Conservation (phyloP, 2,113 vertebrate genomes). For the Paralichthys olivaceus region DNA sequence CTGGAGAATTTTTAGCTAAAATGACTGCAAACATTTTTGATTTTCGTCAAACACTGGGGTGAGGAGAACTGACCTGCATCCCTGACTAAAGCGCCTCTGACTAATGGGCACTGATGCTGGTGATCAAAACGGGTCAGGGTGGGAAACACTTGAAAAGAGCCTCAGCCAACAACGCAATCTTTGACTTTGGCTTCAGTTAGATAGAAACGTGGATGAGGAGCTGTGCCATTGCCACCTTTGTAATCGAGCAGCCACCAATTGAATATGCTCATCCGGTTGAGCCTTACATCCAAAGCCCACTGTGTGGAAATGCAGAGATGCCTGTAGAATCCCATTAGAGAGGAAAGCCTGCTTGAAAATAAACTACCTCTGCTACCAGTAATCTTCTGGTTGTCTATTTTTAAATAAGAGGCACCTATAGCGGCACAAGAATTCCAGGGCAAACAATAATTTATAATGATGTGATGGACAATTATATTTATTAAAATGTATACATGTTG, state of each 20-base stretch:
- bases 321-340: slow-evolving; percentile 42
- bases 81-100: slow-evolving; percentile 5
- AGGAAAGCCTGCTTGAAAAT: slow-evolving; percentile 38
- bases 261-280: slow-evolving; percentile 52
- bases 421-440: neutral
- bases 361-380: slow-evolving; percentile 45
- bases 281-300: slow-evolving; percentile 51
- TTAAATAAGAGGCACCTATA: slow-evolving; percentile 29
- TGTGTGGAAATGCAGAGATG: slow-evolving; percentile 63
- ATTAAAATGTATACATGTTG: slow-evolving; percentile 19
- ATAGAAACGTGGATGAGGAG: slow-evolving; percentile 34
- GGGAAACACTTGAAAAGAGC: slow-evolving; percentile 21
- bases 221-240: slow-evolving; percentile 39
- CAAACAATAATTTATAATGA: neutral
- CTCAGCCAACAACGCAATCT: slow-evolving; percentile 9
- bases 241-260: slow-evolving; percentile 29
- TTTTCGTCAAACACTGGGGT: slow-evolving; percentile 1
- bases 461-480: slow-evolving; percentile 1
- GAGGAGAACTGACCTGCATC: slow-evolving; percentile 26
- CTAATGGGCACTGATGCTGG: slow-evolving; percentile 20
- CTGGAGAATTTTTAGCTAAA: slow-evolving; percentile 1
- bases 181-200: slow-evolving; percentile 6
- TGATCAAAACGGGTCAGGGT: slow-evolving; percentile 19
- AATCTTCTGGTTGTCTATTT: slow-evolving; percentile 53
- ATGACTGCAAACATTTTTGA: slow-evolving; percentile 16